These are phyloP conservation scores for Erebia palarica DNA, from an alignment of 2,888 invertebrate species.

Conservation along the genomic window DNA sequence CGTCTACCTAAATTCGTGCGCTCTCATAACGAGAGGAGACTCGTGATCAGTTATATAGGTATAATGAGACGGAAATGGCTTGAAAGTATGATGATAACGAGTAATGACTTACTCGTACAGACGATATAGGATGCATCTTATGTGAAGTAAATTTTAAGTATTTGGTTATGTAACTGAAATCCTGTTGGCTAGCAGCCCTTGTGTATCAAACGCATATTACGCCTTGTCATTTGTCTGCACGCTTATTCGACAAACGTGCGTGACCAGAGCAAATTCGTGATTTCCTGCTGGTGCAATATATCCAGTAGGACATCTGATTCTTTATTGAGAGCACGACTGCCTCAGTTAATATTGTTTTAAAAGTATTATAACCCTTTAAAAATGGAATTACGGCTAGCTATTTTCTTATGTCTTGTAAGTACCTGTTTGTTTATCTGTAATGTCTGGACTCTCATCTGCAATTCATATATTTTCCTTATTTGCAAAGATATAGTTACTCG, in stretches of 20 bases:
- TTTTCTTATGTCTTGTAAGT: conserved; percentile 62
- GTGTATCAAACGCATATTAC: conserved; percentile 20
- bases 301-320: conserved; percentile 57
- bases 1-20: too few relatives aligned
- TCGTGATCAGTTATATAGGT: too few relatives aligned
- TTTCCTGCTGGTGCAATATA: conserved; percentile 59
- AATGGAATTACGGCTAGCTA: conserved; percentile 58
- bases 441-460: neutral
- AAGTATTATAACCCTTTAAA: conserved; percentile 11
- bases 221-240: conserved; percentile 29
- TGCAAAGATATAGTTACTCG: neutral
- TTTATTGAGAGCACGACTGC: conserved; percentile 47
- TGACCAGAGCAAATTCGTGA: conserved; percentile 57
- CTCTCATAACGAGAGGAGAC: too few relatives aligned
- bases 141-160: too few relatives aligned
- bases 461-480: neutral
- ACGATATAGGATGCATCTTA: too few relatives aligned
- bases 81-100: too few relatives aligned
- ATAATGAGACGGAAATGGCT: too few relatives aligned
- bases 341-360: neutral
- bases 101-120: too few relatives aligned
- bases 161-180: too few relatives aligned
- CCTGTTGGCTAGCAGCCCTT: conserved; percentile 27
- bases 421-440: conserved; percentile 18
- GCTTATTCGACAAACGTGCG: conserved; percentile 57